Base-by-base conservation (phyloP, 1,140 invertebrate genomes). In the Heliothis subflexa region DNA sequence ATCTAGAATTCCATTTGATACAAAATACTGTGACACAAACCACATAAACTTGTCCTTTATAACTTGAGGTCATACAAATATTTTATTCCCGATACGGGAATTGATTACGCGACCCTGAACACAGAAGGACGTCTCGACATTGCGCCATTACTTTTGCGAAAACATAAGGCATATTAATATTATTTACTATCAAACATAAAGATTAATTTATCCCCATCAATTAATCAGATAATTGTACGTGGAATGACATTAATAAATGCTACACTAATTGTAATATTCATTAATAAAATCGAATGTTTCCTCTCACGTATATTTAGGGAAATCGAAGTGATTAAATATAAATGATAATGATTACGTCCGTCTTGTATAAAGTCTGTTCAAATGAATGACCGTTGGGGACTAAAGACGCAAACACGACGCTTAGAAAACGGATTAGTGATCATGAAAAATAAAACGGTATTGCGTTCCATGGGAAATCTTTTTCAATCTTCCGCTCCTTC, bases 401-500 rank as follows among this genome's bases (percentile, higher is more conserved):
- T 66, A 66, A 64, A 64, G 61, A 14, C 59, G 33, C 61, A 62
- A 62, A 33, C 61, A 66, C 40, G 11, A 47, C 16, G 62, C 40
- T 66, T 47, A 47, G 61, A 47, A 66, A 66, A 47, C 62, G 62
- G 62, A 66, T 66, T 66, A 66, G 14, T 47, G 40, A 12, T 18
- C 62, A 64, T 64, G 61, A 18, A 47, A 66, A 47, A 66, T 66
- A 66, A 70, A 50, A 50, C 66, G 66, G 13, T 28, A 52, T 10
- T 13, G 62, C 62, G 47, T 50, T 70, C 66, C 66, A 70, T 50
- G 66, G 66, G 66, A 70, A 50, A 70, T 50, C 45, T 49, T 50
- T 70, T 70, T 28, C 47, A 70, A 52, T 50, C 66, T 52, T 70
- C 66, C 13, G n/a, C 59, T 40, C 45, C 62, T 40, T 47, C 47